phyloP scores from a whole-genome alignment of 2,113 vertebrate species.

The Dissostichus mawsoni region DNA sequence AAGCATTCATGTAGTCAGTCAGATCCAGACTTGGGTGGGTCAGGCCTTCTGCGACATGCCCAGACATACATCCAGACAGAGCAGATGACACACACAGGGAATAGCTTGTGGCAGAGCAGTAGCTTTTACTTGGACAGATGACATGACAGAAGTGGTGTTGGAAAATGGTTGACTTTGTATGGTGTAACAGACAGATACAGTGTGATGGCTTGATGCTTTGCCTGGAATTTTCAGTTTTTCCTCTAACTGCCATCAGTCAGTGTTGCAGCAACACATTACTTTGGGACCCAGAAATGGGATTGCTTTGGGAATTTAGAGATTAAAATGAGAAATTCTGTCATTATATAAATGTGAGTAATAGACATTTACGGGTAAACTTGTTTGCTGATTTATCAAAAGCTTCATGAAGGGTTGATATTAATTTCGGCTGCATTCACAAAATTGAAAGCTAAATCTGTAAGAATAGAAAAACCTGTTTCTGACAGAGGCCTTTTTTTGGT shows the following conservation, averaged over 20 bases:
- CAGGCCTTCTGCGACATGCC: slow-evolving; percentile 45
- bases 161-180: slow-evolving; percentile 27
- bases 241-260: neutral
- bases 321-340: too few relatives aligned
- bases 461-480: neutral
- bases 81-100: slow-evolving; percentile 26
- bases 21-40: slow-evolving; percentile 59
- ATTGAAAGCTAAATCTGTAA: slow-evolving; percentile 15
- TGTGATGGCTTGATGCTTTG: neutral
- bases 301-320: neutral
- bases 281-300: neutral
- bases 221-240: neutral
- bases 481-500: neutral
- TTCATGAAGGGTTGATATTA: neutral
- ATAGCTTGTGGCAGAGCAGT: slow-evolving; percentile 39
- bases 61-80: slow-evolving; percentile 59
- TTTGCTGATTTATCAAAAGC: neutral
- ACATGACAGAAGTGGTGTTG: slow-evolving; percentile 33
- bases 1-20: slow-evolving; percentile 55
- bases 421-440: neutral
- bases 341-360: too few relatives aligned
- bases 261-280: neutral
- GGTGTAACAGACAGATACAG: slow-evolving; percentile 25
- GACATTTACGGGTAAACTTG: neutral
- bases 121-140: slow-evolving; percentile 48